These are phyloP conservation scores for Rhabdomys dilectus DNA, from an alignment of 2,113 vertebrate species.

Conservation along the genomic window DNA sequence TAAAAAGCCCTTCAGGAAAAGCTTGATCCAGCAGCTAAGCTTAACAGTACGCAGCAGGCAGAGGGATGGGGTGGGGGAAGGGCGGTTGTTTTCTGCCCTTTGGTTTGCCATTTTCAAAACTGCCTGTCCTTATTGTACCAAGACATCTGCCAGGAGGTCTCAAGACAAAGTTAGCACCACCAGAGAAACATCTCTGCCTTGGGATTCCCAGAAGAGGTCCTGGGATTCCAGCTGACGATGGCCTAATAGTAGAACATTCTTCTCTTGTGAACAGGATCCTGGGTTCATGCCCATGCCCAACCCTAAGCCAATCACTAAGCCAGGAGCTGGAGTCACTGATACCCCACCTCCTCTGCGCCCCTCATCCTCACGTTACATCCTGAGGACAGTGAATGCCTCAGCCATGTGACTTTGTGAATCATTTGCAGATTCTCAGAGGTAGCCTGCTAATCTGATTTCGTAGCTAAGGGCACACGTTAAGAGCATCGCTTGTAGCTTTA, in stretches of 20 bases:
- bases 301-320: neutral
- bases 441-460: neutral
- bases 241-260: neutral
- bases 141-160: neutral
- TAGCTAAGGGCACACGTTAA: neutral
- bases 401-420: neutral
- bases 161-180: neutral
- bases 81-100: neutral
- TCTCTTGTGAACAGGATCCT: neutral
- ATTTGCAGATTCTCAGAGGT: neutral
- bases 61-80: neutral
- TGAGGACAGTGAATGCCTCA: neutral
- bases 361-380: neutral
- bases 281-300: neutral
- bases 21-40: constrained; percentile 77
- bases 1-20: constrained; percentile 74
- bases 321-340: neutral
- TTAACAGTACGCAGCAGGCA: neutral
- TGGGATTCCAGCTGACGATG: neutral
- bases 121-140: neutral
- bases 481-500: neutral
- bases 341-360: neutral
- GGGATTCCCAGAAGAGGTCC: constrained; percentile 10
- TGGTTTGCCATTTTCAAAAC: constrained; percentile 14
- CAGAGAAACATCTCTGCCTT: neutral